Base-by-base conservation (phyloP, 1,140 invertebrate species). In the Pogonomyrmex californicus region DNA sequence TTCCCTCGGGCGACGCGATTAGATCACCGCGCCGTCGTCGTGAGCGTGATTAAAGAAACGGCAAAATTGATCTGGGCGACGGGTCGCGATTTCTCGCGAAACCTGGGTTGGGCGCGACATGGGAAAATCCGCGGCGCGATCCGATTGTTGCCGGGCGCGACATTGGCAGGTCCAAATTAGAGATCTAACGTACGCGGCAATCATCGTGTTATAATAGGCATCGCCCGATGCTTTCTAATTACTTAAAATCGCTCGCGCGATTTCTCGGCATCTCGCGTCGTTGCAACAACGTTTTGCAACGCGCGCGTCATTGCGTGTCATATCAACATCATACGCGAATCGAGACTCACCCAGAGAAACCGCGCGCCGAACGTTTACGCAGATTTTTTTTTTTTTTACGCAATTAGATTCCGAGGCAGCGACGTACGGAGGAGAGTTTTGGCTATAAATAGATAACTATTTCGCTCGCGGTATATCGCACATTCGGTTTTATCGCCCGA, bases 161-260 rank as follows among this genome's bases (percentile, higher is more conserved):
- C 77, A 77, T 47, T 49, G 75, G 49, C 75, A 60, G 17, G 44
- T 58, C 71, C 68, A 86, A 87, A n/a, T 87, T 78, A 60, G 47
- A 51, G 70, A 79, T 56, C 65, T 44, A 56, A 54, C 73, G n/a
- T 86, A 87, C 71, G 51, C 63, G 47, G 30, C 83, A 62, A 87
- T 87, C 77, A 56, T 63, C 71, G 36, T 38, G 73, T 86, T 58
- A 17, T 58, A 54, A 81, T 81, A 41, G n/a, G n/a, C n/a, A 49
- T 54, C 77, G 47, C 77, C 49, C 30, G 51, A 38, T 86, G 82
- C 86, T 87, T 87, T 87, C 75, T 89, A 75, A 88, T 79, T 71
- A 66, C 56, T 66, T n/a, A 71, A 54, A 68, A 81, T 58, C 14
- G 23, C 17, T 70, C n/a, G n/a, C n/a, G n/a, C n/a, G n/a, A n/a